phyloP scores from a whole-genome alignment of 2,113 vertebrate species.

The Mus spicilegus region DNA sequence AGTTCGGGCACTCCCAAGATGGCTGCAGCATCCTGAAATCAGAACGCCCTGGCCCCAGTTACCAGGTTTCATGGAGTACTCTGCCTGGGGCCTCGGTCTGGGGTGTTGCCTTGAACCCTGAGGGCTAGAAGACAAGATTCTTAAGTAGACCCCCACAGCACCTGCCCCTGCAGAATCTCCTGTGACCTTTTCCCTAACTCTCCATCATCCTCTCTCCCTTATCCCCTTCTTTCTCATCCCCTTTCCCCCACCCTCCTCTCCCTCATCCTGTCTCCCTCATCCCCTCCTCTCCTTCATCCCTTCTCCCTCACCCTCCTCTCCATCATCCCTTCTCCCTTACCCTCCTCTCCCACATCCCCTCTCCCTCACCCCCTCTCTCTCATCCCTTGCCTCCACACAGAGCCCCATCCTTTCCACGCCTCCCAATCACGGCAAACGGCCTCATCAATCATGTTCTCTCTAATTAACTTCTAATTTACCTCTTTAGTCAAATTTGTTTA shows the following conservation, averaged over 20 bases:
- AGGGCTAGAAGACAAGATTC: background rate
- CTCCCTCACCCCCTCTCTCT: background rate
- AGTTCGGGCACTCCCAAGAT: background rate
- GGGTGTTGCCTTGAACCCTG: background rate
- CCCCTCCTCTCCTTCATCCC: too few species aligned
- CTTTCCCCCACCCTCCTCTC: background rate
- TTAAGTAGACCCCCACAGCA: background rate
- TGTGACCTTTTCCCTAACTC: background rate
- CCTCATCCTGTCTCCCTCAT: background rate
- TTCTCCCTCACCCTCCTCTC: background rate
- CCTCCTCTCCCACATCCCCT: background rate
- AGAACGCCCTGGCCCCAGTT: background rate
- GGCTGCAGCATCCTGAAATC: background rate
- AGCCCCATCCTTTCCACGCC: slow-evolving; percentile 71
- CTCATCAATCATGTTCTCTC: slow-evolving; percentile 87
- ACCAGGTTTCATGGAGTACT: background rate
- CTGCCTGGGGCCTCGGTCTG: background rate
- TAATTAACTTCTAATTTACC: slow-evolving; percentile 89
- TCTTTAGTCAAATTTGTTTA: slow-evolving; percentile 89
- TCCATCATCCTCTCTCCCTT: background rate
- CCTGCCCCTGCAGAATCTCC: background rate
- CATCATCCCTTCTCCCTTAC: background rate
- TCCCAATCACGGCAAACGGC: slow-evolving; percentile 73
- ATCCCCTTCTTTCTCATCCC: background rate
- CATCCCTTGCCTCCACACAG: background rate